These are phyloP conservation scores for Sarcophaga bullata DNA, from an alignment of 1,140 invertebrate species.

Conservation along the genomic window DNA sequence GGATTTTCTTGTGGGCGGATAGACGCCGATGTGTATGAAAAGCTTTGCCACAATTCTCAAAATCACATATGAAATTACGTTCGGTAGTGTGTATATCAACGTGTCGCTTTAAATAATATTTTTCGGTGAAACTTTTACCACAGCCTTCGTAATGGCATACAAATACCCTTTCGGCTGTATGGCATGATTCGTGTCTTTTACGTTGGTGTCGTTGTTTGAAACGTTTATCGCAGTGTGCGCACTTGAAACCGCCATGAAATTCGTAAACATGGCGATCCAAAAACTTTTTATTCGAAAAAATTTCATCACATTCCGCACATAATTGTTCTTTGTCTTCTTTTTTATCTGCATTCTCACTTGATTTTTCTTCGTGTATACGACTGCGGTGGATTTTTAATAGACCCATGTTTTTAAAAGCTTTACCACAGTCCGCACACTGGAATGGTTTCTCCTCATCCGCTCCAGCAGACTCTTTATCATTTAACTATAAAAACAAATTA, in stretches of 20 bases:
- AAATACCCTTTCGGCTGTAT: conserved; percentile 51
- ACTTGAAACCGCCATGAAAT: conserved; percentile 34
- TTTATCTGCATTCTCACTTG: neutral
- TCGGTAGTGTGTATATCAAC: conserved; percentile 48
- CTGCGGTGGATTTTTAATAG: neutral
- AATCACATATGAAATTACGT: conserved; percentile 53
- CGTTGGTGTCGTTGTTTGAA: conserved; percentile 26
- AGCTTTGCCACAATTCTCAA: conserved; percentile 55
- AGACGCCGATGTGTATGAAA: conserved; percentile 56
- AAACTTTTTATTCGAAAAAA: conserved; percentile 13
- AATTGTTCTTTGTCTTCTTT: conserved; percentile 19
- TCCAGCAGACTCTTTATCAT: neutral
- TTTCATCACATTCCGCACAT: conserved; percentile 19
- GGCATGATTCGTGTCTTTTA: conserved; percentile 40
- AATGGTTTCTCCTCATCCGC: neutral
- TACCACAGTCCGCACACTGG: neutral
- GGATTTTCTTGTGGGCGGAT: conserved; percentile 55
- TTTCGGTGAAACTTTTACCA: conserved; percentile 54
- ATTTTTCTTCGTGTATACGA: neutral
- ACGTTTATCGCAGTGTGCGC: conserved; percentile 31
- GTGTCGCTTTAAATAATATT: conserved; percentile 55
- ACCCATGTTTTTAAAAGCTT: neutral
- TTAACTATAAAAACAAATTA: conserved; percentile 25
- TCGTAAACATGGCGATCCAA: neutral
- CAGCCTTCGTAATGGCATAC: conserved; percentile 50